Conservation (phyloP, 1,140 invertebrate species). For the Solen grandis region DNA sequence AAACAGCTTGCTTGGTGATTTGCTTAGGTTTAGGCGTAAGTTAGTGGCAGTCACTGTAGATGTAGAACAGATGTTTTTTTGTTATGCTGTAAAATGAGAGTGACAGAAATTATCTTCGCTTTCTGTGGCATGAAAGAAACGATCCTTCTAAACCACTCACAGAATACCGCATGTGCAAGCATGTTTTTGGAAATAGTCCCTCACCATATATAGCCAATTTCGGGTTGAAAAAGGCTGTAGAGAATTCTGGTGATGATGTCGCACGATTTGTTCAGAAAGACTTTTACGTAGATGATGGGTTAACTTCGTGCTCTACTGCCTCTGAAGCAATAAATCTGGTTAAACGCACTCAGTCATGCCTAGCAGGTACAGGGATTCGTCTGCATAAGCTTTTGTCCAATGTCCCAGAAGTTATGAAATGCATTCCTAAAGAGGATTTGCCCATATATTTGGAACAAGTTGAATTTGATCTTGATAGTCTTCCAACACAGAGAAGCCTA, state of each 20-base stretch:
- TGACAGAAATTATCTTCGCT: slow-evolving; percentile 55
- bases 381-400: slow-evolving; percentile 58
- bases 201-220: slow-evolving; percentile 52
- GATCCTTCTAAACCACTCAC: slow-evolving; percentile 24
- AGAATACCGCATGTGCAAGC: slow-evolving; percentile 56
- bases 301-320: slow-evolving; percentile 13
- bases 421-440: slow-evolving; percentile 54
- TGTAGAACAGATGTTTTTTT: slow-evolving; percentile 60
- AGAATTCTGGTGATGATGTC: slow-evolving; percentile 27
- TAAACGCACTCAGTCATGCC: slow-evolving; percentile 29
- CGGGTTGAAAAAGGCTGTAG: slow-evolving; percentile 21
- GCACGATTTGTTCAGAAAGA: slow-evolving; percentile 44
- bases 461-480: no score
- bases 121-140: slow-evolving; percentile 54
- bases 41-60: slow-evolving; percentile 28
- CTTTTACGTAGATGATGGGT: slow-evolving; percentile 56
- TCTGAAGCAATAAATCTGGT: slow-evolving; percentile 38
- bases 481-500: slow-evolving; percentile 57
- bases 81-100: slow-evolving; percentile 40
- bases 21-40: slow-evolving; percentile 29
- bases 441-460: slow-evolving; percentile 51
- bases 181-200: slow-evolving; percentile 57
- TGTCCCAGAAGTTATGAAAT: slow-evolving; percentile 47
- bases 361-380: slow-evolving; percentile 29
- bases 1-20: slow-evolving; percentile 31